Conservation (phyloP, 2,888 invertebrate genomes). For the Lobophora halterata region DNA sequence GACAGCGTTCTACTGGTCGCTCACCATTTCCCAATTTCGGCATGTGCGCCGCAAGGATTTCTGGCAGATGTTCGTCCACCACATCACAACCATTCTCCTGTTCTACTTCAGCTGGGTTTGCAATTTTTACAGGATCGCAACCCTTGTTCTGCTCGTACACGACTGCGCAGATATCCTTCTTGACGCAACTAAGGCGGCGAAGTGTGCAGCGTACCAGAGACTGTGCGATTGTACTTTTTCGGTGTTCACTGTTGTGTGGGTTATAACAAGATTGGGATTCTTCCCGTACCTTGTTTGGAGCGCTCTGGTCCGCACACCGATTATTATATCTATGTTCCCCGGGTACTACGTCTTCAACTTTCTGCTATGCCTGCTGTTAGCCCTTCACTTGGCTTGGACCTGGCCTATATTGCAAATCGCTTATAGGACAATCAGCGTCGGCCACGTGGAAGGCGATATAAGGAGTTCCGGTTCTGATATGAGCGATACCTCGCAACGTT, state of each 20-base stretch:
- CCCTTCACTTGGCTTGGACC: conserved; percentile 95
- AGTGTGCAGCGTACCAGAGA: conserved; percentile 94
- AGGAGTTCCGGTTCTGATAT: too few species aligned
- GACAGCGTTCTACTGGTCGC: conserved; percentile 96
- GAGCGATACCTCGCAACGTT: too few species aligned
- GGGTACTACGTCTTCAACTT: conserved; percentile 93
- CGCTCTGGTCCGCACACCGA: conserved; percentile 89
- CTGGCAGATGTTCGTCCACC: conserved; percentile 99
- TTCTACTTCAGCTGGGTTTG: conserved; percentile 97
- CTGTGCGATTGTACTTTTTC: conserved; percentile 93
- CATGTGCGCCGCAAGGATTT: conserved; percentile 97
- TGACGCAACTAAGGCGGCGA: conserved; percentile 98
- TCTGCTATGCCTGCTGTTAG: conserved; percentile 88
- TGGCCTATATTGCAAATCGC: conserved; percentile 95
- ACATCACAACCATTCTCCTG: conserved; percentile 94
- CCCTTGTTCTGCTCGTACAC: conserved; percentile 91
- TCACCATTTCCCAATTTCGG: conserved; percentile 95
- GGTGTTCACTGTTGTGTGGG: conserved; percentile 94
- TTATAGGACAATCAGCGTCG: conserved; percentile 84
- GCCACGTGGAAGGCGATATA: too few species aligned
- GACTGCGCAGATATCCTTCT: conserved; percentile 95
- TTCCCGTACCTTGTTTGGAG: conserved; percentile 95
- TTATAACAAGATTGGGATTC: conserved; percentile 91
- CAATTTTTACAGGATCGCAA: conserved; percentile 95
- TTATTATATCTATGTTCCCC: not conserved